Base-by-base conservation (phyloP, 2,113 vertebrate species). In the Bufo gargarizans region DNA sequence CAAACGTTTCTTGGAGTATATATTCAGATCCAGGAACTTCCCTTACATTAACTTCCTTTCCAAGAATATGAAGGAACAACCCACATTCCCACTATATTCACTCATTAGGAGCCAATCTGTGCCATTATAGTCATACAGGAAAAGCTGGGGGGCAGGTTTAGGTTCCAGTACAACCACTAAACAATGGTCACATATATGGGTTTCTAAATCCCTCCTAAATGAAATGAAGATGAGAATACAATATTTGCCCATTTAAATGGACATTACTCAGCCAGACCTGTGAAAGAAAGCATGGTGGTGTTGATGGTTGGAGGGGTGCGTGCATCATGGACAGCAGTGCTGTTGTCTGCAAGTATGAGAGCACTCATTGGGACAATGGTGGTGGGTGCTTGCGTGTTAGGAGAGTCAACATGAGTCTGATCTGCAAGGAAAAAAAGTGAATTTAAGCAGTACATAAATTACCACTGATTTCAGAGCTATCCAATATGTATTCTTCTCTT, bases 261-360 rank as follows among this genome's bases (percentile, higher is more conserved):
- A 8, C 6, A 10, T 76, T 59, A 16, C 11, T 59, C 1, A 10
- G n/a, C 56, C 87, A 61, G 59, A 88, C 80, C 87, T 88, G 69
- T 50, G 45, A 20, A 16, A 22, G 69, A 53, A 11, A 45, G 10
- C n/a, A 55, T 45, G 14, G 16, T 55, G 87, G 58, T 22, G 71
- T 16, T 88, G 86, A 20, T 83, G 87, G 58, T 77, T 59, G 77
- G 16, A 76, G 72, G 4, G 49, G 33, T 87, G 86, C 56, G 61
- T 87, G 86, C 2, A 4, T 53, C 43, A 58, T 14, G 61, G 79
- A 56, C 86, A 87, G 86, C 61, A 67, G n/a, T 13, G 86, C 77
- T 87, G 86, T 50, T 87, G 77, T 17, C 45, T 71, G 86, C 55
- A 55, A 13, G 77, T 53, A 9, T 67, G 63, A 43, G 9, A 8